A percentile compares a stretch with the other conserved stretches of the same genome.
Evolutionary conservation across 2,888 invertebrate species (phyloP).

Genomic region (Ptychoptera contaminata): DNA sequence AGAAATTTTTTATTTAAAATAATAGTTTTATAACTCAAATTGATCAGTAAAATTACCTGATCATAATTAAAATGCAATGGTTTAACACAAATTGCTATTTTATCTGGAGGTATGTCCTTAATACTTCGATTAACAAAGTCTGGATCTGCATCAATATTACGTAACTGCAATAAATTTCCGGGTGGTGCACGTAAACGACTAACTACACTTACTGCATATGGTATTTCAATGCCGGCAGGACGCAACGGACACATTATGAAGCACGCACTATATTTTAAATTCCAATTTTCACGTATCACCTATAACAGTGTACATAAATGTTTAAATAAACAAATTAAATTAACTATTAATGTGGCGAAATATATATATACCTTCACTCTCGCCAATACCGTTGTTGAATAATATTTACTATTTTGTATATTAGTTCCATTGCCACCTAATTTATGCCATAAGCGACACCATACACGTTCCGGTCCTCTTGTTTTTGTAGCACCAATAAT

Average conservation of each 20-base stretch:
- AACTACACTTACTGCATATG: constrained; percentile 55
- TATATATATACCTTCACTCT: constrained; percentile 46
- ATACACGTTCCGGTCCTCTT: constrained; percentile 62
- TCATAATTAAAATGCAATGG: constrained; percentile 82
- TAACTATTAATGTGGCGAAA: neutral
- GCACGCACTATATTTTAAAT: constrained; percentile 79
- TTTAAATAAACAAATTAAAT: neutral
- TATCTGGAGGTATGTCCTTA: constrained; percentile 30
- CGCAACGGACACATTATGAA: constrained; percentile 70
- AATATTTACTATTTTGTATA: constrained; percentile 20
- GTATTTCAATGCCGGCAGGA: constrained; percentile 38
- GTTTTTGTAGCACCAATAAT: constrained; percentile 83
- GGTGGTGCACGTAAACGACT: constrained; percentile 41
- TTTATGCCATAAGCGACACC: constrained; percentile 64
- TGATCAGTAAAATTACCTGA: constrained; percentile 33
- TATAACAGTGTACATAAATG: constrained; percentile 16
- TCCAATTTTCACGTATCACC: constrained; percentile 89
- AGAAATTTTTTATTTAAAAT: constrained; percentile 16
- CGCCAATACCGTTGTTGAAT: constrained; percentile 53
- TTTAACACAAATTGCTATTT: constrained; percentile 72
- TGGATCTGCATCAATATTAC: constrained; percentile 36
- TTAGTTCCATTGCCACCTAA: constrained; percentile 8
- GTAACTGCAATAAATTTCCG: constrained; percentile 46
- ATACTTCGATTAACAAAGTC: constrained; percentile 20
- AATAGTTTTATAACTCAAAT: neutral